Conservation (phyloP, 2,888 invertebrate genomes). For the Cerceris ruficornis region DNA sequence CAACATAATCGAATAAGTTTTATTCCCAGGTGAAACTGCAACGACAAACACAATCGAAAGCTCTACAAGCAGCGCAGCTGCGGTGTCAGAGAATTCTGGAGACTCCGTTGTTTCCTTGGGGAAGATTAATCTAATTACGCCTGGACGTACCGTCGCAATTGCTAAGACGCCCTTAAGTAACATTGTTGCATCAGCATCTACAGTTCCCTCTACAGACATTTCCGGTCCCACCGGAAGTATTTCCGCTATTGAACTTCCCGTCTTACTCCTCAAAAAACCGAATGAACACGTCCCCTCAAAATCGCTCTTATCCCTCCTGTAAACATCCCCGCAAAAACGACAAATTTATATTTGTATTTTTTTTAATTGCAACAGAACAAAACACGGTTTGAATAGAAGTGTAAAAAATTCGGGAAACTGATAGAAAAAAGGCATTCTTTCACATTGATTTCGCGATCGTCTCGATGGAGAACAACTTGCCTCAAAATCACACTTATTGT, state of each 20-base stretch:
- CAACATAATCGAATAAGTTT: no score
- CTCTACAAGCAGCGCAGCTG: conserved; percentile 6
- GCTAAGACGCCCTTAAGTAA: conserved; percentile 22
- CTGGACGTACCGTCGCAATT: conserved; percentile 22
- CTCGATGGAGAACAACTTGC: no score
- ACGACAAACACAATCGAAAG: not conserved
- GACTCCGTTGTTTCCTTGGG: conserved; percentile 24
- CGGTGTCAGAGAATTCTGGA: conserved; percentile 8
- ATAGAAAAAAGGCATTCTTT: no score
- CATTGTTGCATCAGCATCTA: conserved; percentile 52
- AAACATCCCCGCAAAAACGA: not conserved
- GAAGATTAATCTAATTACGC: conserved; percentile 47
- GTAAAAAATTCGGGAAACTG: no score
- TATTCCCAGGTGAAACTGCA: no score
- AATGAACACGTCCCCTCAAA: not conserved
- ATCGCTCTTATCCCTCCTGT: not conserved
- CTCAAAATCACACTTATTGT: no score
- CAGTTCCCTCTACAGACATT: conserved; percentile 57
- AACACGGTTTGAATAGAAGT: not conserved
- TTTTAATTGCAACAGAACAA: not conserved
- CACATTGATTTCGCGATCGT: no score
- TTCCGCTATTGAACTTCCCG: conserved; percentile 41
- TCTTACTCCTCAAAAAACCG: not conserved
- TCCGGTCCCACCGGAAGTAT: conserved; percentile 66
- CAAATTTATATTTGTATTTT: not conserved